Evolutionary conservation across 37 sponge, comb jelly and placozoan genomes (phyloP), one percentile per base, ranked within the genome.

Genomic region (Lycopodina hypogea): DNA sequence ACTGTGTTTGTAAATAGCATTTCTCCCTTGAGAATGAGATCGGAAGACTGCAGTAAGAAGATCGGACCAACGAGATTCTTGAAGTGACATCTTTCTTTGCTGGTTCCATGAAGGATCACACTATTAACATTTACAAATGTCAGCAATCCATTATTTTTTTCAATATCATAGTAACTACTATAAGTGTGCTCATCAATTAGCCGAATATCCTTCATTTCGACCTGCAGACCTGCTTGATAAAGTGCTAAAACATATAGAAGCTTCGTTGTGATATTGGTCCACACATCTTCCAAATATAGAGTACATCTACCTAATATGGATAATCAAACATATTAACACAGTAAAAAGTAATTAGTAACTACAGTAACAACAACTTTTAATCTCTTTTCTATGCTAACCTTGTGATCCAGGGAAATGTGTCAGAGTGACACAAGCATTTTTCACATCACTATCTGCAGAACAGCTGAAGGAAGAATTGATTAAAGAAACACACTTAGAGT

Each of bases 11-110:
- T 18, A 40, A 76, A 76, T 17, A 32, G 14, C 26, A 76, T 41
- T 3, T 76, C 53, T 76, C 76, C 76, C 11, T 42, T 58, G 42
- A 76, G 45, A 4, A 59, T 6, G 7, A 76, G 22, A 8, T 61
- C 24, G 14, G 76, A 28, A 3, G 34, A 29, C 36, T 4, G 17
- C 2, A 1, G 24, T 4, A n/a, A 3, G 11, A 76, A 36, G 1
- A 76, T 62, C 12, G 76, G 76, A 7, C 76, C 76, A 35, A 60
- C 8, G 6, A 76, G 62, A 1, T 60, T 41, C 1, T 42, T 30
- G 28, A 78, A 78, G 53, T 18, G 23, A 32, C 52, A 66, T 0
- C 35, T 23, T 7, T 38, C 26, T 2, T 37, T n/a, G 18, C 15
- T n/a, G 18, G 62, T 61, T 33, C 76, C 76, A 38, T 14, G 17